A percentile compares a stretch with the other conserved stretches of the same genome.
phyloP scores from a whole-genome alignment of 2,113 vertebrate genomes.

The Nycticryphes semicollaris region DNA sequence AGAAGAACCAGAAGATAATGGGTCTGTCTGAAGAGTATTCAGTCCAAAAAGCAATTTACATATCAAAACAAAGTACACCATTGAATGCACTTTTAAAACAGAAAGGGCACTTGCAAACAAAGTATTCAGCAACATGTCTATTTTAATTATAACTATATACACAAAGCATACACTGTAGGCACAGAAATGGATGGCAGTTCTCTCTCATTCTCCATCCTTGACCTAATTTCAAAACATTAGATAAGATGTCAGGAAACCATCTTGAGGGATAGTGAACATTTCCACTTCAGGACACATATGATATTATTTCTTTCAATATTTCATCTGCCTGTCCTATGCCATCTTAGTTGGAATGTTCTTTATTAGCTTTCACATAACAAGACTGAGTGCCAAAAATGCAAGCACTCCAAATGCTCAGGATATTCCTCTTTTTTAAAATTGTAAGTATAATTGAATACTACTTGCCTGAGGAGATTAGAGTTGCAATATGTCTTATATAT shows the following conservation, averaged over 20 bases:
- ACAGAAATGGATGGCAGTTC: neutral
- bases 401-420: slow-evolving; percentile 2
- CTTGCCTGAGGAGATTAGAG: slow-evolving; percentile 18
- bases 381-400: neutral
- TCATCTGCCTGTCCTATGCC: slow-evolving; percentile 8
- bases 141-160: neutral
- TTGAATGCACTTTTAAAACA: neutral
- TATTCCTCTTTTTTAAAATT: slow-evolving; percentile 32
- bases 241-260: slow-evolving; percentile 3
- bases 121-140: neutral
- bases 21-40: neutral
- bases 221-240: slow-evolving; percentile 35
- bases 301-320: slow-evolving; percentile 32
- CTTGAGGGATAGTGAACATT: neutral
- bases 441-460: slow-evolving; percentile 43
- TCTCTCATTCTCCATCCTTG: neutral
- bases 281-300: neutral
- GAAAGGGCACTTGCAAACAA: neutral
- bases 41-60: slow-evolving; percentile 8
- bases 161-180: neutral
- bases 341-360: slow-evolving; percentile 10
- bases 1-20: neutral
- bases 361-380: slow-evolving; percentile 19
- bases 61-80: slow-evolving; percentile 2
- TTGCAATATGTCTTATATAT: slow-evolving; percentile 15